These are phyloP conservation scores for Gracilinanus agilis DNA, from an alignment of 2,113 vertebrate species.

Conservation along the genomic window DNA sequence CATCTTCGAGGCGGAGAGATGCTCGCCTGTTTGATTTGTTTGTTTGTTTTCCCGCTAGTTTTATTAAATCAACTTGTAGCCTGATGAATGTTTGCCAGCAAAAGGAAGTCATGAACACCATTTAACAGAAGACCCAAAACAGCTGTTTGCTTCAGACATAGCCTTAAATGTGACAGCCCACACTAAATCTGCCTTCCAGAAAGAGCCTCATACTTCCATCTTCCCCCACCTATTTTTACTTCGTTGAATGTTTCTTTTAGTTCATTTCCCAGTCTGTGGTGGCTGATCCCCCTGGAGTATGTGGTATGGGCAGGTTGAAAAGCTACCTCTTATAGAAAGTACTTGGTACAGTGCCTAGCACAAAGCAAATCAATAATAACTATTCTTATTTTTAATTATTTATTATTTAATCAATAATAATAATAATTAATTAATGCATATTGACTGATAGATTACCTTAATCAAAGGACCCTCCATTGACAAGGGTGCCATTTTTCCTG, in stretches of 20 bases:
- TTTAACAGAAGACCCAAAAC: constrained; percentile 53
- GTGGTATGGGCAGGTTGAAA: not conserved
- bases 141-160: constrained; percentile 69
- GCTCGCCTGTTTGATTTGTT: constrained; percentile 62
- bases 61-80: constrained; percentile 61
- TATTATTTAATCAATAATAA: no score
- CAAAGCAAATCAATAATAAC: no score
- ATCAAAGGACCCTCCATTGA: not conserved
- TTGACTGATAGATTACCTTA: not conserved
- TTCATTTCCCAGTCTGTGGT: not conserved
- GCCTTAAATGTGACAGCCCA: constrained; percentile 53
- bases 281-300: not conserved
- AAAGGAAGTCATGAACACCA: constrained; percentile 57
- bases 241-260: not conserved
- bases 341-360: not conserved
- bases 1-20: constrained; percentile 26
- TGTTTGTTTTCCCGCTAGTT: constrained; percentile 67
- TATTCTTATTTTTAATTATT: no score
- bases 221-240: constrained; percentile 15
- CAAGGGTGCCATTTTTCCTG: not conserved
- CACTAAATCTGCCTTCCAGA: constrained; percentile 23
- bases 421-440: not conserved
- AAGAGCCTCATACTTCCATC: not conserved
- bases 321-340: not conserved
- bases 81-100: constrained; percentile 65